Base-by-base conservation (phyloP, 2,888 invertebrate species). In the Gibbula magus region DNA sequence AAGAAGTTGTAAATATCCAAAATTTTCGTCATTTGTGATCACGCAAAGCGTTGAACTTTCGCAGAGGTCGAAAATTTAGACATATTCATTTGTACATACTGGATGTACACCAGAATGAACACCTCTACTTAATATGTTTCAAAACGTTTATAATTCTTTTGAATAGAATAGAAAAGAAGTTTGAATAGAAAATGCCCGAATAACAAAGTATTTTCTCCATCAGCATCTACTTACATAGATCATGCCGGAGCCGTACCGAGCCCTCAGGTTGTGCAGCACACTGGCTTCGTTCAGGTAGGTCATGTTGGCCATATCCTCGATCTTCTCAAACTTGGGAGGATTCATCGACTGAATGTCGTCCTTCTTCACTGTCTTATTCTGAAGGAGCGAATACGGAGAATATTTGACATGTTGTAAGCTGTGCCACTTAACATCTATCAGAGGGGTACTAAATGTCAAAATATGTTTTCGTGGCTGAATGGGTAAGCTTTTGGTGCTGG, bases 351-450 rank as follows among this genome's bases (percentile, higher is more conserved):
- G 89, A 80, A 91, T 83, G 74, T 87, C 83, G 82, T 92, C 92
- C 80, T 92, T 91, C 94, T 96, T 96, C 93, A 96, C 94, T 90
- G 95, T 95, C 94, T 95, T 96, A 92, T 95, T 96, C 97, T 97
- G 85, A 7, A 83, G 79, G 35, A 16, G 45, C 13, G 20, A 20
- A 7, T 25, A 29, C 25, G 25, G 29, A 61, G 16, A 16, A 25
- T 25, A 7, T 45, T 45, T 4, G 45, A 13, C 45, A 45, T 35
- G n/a, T n/a, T n/a, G n/a, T n/a, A n/a, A n/a, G n/a, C n/a, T n/a
- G n/a, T n/a, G n/a, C n/a, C n/a, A n/a, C n/a, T n/a, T n/a, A n/a
- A n/a, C n/a, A n/a, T n/a, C n/a, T n/a, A n/a, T n/a, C n/a, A n/a
- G n/a, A n/a, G n/a, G n/a, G n/a, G n/a, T n/a, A n/a, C n/a, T n/a